Base-by-base conservation (phyloP, 2,113 vertebrate species). In the Oncorhynchus clarkii region DNA sequence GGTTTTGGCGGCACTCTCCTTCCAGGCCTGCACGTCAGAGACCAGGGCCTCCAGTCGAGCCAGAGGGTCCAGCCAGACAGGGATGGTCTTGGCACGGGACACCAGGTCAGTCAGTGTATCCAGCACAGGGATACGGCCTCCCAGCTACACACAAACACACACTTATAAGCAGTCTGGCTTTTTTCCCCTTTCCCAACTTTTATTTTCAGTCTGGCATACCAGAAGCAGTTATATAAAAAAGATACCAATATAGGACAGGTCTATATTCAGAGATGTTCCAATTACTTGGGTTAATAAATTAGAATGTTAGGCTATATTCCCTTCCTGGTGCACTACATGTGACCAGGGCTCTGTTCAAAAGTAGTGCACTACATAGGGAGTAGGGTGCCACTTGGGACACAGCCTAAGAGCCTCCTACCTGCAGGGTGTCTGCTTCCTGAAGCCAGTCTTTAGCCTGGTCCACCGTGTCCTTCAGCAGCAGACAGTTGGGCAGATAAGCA, bases 391-490 rank as follows among this genome's bases (percentile, higher is more conserved):
- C 9, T 54, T 16, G 49, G 49, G 14, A 54, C 16, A 54, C 2
- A 54, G 0, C 1, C 1, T 45, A 0, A 4, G 26, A 67, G 20
- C 22, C 0, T 26, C 59, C 62, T 64, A 99, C 98, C 96, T 99
- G 97, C 26, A 99, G 88, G 22, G 91, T 89, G 76, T 99, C 96
- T 13, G 95, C 96, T 29, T 98, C 96, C 78, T 94, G 92, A 13
- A 99, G 91, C 98, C 98, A 99, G 74, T 96, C 95, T 83, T 91
- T 94, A 86, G 97, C 97, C 80, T 88, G 96, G 85, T 91, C 91
- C 11, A 98, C 92, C 0, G 94, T 86, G 0, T 99, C 97, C 76
- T 95, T 97, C 73, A 99, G 91, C 1, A 93, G 92, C 2, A 89
- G 86, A 2, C 96, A 96, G 4, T 90, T 97, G 0, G 97, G 97